Conservation (phyloP, 2,888 invertebrate species). For the Arrhopalites spinosus region DNA sequence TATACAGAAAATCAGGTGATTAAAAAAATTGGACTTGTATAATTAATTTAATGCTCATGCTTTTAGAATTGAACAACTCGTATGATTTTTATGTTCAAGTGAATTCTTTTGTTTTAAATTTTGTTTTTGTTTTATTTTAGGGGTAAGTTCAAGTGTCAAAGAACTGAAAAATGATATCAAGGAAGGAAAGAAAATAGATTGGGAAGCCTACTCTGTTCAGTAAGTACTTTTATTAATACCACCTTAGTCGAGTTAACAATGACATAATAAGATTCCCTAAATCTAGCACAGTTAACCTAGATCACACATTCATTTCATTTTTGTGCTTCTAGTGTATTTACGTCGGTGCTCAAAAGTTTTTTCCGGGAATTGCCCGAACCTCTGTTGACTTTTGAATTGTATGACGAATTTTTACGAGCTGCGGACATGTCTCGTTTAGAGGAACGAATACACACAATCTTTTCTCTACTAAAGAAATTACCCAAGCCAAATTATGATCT, state of each 20-base stretch:
- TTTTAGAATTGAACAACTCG: neutral
- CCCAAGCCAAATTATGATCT: conserved; percentile 88
- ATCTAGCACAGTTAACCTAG: no score
- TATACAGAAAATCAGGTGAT: conserved; percentile 83
- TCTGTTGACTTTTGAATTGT: conserved; percentile 87
- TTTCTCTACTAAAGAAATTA: conserved; percentile 84
- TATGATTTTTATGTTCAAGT: no score
- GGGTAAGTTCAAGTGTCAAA: conserved; percentile 66
- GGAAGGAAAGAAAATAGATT: conserved; percentile 73
- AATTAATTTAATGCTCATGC: neutral
- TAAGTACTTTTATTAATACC: no score
- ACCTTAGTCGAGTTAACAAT: no score
- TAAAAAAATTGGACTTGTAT: neutral
- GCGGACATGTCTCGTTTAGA: conserved; percentile 80
- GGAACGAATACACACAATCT: conserved; percentile 82
- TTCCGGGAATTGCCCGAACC: conserved; percentile 84
- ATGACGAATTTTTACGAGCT: conserved; percentile 90
- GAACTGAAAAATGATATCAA: conserved; percentile 77
- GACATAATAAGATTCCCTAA: no score
- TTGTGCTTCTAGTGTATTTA: no score
- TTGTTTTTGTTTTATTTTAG: conserved; percentile 38
- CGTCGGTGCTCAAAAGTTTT: conserved; percentile 79
- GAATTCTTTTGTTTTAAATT: no score
- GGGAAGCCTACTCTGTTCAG: conserved; percentile 84
- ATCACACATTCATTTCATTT: no score